A percentile compares a stretch with the other conserved stretches of the same genome.
Evolutionary conservation across 2,888 invertebrate genomes (phyloP).

Genomic region (Drosophila diplacantha): DNA sequence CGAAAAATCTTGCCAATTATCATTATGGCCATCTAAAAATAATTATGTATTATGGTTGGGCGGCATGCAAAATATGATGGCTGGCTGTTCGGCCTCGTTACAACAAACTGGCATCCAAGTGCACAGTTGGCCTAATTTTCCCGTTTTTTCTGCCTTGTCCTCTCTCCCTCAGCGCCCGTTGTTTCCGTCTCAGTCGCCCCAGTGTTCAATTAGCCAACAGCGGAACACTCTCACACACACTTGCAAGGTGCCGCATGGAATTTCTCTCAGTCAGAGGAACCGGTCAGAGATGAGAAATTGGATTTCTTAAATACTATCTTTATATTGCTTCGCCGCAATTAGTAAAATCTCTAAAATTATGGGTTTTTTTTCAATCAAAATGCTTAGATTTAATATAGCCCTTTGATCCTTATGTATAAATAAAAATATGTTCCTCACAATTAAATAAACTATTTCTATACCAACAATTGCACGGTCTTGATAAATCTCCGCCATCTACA

Average conservation of each 20-base stretch:
- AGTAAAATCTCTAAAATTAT: neutral
- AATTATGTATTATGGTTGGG: slow-evolving; percentile 62
- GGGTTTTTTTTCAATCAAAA: neutral
- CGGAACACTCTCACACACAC: slow-evolving; percentile 12
- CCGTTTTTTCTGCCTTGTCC: slow-evolving; percentile 19
- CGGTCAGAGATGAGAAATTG: slow-evolving; percentile 28
- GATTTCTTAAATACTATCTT: slow-evolving; percentile 1
- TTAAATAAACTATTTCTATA: neutral
- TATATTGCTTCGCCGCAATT: neutral
- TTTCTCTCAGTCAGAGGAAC: slow-evolving; percentile 50
- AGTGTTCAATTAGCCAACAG: slow-evolving; percentile 54
- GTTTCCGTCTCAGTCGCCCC: slow-evolving; percentile 26
- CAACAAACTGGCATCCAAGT: slow-evolving; percentile 53
- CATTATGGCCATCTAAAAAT: slow-evolving; percentile 54
- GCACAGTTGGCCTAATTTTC: slow-evolving; percentile 71
- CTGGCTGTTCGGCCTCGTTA: slow-evolving; percentile 66
- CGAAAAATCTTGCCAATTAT: slow-evolving; percentile 52
- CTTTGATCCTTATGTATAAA: neutral
- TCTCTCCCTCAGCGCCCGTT: slow-evolving; percentile 32
- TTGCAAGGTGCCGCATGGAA: slow-evolving; percentile 48
- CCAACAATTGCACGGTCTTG: neutral
- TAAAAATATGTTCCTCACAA: neutral
- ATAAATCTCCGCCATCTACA: neutral
- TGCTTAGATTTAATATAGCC: too few relatives aligned
- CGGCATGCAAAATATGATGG: slow-evolving; percentile 56